Evolutionary conservation across 2,888 invertebrate genomes (phyloP), one percentile per base, ranked within the genome.

Genomic region (Sinohyriopsis cumingii): DNA sequence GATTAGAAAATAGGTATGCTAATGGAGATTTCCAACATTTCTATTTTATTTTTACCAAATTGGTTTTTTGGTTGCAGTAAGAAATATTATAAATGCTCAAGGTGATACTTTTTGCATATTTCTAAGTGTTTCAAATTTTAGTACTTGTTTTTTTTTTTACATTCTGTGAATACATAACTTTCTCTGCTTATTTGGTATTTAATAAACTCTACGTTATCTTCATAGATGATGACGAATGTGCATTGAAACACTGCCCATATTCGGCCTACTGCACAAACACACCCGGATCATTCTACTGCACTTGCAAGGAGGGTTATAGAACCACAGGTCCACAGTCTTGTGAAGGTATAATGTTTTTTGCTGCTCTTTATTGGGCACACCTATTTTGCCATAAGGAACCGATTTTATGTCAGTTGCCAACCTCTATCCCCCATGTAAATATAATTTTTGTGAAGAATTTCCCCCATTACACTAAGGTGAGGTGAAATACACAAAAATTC

Each of bases 141-240:
- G 9, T 18, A 3, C 6, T 22, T 33, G 3, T n/a, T 63, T 63
- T 22, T 63, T 63, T 22, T 20, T 63, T 25, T 63, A 9, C 19
- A 20, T 19, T 59, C 56, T 28, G 20, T 7, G 12, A 19, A 25
- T 3, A 5, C 3, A 25, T 65, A 20, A 56, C 3, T 28, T 25
- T 24, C 18, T 64, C 9, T 15, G 25, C n/a, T 20, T 57, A 28
- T 65, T 25, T 25, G 5, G n/a, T 45, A 45, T 15, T 45, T 45
- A 45, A 45, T 45, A 45, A 45, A 45, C 45, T 45, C 12, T 45
- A 45, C 45, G 15, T 45, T 45, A 15, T 56, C 4, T n/a, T 25
- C 68, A 1, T 65, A 85, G 86, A 86, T 77, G 81, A 84, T 64
- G 76, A 84, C 72, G 84, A 86, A 65, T 85, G 86, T 68, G 72